These are phyloP conservation scores for Belgica antarctica DNA, from an alignment of 2,888 invertebrate genomes.

Conservation along the genomic window DNA sequence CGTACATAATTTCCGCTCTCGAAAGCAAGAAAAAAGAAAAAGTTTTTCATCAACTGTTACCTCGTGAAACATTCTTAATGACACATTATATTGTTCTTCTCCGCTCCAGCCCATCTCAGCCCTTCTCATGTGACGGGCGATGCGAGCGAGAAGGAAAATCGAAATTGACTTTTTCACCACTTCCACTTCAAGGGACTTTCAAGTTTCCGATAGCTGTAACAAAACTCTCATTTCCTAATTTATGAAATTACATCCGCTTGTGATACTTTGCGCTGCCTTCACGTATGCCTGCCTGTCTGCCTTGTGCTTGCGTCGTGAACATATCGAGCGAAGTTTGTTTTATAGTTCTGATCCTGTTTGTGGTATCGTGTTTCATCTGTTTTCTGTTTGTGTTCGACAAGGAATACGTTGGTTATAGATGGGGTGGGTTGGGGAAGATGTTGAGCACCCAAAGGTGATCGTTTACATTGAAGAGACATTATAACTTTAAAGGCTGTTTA, in stretches of 20 bases:
- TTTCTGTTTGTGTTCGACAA: no score
- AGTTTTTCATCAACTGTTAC: not conserved
- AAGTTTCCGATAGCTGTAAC: constrained; percentile 38
- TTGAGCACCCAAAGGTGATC: no score
- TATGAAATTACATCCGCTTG: constrained; percentile 43
- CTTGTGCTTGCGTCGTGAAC: no score
- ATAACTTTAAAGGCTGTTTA: no score
- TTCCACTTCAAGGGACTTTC: constrained; percentile 6
- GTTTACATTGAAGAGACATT: no score
- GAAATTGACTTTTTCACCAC: constrained; percentile 11
- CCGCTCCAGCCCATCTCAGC: no score
- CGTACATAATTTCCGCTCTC: constrained; percentile 37
- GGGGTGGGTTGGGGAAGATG: no score
- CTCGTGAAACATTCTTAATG: not conserved
- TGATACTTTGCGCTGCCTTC: constrained; percentile 36
- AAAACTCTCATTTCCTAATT: constrained; percentile 43
- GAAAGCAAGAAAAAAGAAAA: not conserved
- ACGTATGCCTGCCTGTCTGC: not conserved
- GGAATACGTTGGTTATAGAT: no score
- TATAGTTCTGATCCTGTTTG: constrained; percentile 14
- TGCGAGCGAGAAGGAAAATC: not conserved
- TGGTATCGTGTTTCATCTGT: no score
- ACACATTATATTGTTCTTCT: not conserved
- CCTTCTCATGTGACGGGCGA: no score
- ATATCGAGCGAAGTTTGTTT: not conserved